Evolutionary conservation across 2,888 invertebrate species (phyloP).

Genomic region (Trisateles emortualis): DNA sequence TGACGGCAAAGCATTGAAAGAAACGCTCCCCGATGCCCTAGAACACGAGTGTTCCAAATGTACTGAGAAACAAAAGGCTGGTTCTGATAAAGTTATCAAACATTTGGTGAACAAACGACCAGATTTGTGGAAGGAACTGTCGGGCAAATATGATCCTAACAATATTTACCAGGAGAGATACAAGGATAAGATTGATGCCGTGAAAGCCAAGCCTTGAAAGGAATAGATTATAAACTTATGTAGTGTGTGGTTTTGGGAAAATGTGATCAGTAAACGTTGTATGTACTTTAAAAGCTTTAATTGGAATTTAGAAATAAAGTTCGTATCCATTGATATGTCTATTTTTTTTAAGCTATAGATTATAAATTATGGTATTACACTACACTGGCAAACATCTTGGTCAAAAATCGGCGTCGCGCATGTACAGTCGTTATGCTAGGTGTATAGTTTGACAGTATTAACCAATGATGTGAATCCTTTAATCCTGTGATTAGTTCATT

Average conservation of each 20-base stretch:
- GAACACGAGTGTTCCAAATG: conserved; percentile 90
- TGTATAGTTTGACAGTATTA: too few relatives aligned
- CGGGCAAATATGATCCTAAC: conserved; percentile 90
- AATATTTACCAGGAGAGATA: conserved; percentile 89
- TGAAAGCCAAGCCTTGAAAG: conserved; percentile 42
- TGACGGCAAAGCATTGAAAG: conserved; percentile 88
- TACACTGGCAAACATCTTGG: too few relatives aligned
- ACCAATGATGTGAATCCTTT: too few relatives aligned
- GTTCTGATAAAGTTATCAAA: conserved; percentile 89
- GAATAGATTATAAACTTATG: not conserved
- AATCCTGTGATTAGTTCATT: too few relatives aligned
- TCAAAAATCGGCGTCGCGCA: too few relatives aligned
- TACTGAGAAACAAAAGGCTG: conserved; percentile 85
- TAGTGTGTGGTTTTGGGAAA: conserved; percentile 26
- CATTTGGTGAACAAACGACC: conserved; percentile 90
- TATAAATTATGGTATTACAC: too few relatives aligned
- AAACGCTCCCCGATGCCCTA: conserved; percentile 90
- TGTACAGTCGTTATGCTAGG: too few relatives aligned
- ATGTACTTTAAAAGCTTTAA: conserved; percentile 29
- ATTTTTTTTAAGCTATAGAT: not conserved
- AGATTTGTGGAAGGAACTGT: conserved; percentile 89
- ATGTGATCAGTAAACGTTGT: conserved; percentile 15
- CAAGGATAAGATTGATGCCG: conserved; percentile 77
- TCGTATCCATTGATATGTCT: conserved; percentile 10
- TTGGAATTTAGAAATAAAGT: conserved; percentile 33